Evolutionary conservation across 1,140 invertebrate species (phyloP).

Genomic region (Metopolophium dirhodum): DNA sequence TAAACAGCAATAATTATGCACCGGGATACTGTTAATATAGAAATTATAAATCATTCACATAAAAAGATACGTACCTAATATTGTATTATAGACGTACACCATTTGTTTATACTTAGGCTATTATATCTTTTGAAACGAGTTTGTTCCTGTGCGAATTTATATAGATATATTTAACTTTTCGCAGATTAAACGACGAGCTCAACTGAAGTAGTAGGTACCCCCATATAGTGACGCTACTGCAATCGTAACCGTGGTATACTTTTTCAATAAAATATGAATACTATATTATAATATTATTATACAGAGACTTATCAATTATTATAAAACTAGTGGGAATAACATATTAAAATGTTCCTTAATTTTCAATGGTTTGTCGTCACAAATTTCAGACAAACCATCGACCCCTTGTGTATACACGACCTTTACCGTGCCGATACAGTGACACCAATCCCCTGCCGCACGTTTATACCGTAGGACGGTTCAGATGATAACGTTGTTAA

Average conservation of each 20-base stretch:
- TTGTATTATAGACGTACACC: not conserved
- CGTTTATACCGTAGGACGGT: not conserved
- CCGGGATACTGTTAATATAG: not conserved
- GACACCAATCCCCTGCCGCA: not conserved
- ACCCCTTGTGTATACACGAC: not conserved
- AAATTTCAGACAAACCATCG: not conserved
- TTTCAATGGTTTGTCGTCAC: not conserved
- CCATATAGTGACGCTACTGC: too few species aligned
- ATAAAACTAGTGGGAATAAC: not conserved
- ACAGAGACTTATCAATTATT: not conserved
- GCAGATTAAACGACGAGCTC: too few species aligned
- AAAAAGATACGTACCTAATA: not conserved
- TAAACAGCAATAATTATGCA: not conserved
- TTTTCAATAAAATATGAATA: too few species aligned
- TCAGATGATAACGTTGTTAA: not conserved
- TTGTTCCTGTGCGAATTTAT: not conserved
- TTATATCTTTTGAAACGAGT: not conserved
- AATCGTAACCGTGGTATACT: too few species aligned
- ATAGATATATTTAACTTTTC: too few species aligned
- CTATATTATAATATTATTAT: too few species aligned
- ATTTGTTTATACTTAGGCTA: not conserved
- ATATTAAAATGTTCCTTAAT: not conserved
- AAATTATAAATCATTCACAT: too few species aligned
- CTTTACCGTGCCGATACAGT: not conserved
- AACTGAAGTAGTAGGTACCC: too few species aligned